These are phyloP conservation scores for Polypedilum vanderplanki DNA, from an alignment of 1,140 invertebrate genomes.

Conservation along the genomic window DNA sequence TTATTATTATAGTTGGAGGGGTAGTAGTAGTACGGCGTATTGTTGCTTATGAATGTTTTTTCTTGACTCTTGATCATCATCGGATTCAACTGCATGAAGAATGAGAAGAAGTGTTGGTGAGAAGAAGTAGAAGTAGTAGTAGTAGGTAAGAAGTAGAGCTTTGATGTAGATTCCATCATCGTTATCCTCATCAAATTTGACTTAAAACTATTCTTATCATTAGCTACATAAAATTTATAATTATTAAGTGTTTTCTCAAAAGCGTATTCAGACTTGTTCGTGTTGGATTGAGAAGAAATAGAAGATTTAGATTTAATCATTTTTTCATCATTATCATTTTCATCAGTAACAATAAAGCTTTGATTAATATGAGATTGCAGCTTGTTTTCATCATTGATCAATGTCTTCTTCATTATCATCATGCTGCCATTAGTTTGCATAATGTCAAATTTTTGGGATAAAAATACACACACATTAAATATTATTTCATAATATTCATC, in stretches of 20 bases:
- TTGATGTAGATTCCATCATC: constrained; percentile 28
- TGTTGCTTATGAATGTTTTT: neutral
- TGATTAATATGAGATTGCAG: constrained; percentile 28
- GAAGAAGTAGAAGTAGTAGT: too few relatives aligned
- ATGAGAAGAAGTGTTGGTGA: neutral
- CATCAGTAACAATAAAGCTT: constrained; percentile 26
- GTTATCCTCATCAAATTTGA: neutral
- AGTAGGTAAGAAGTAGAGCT: constrained; percentile 14
- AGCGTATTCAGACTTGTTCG: constrained; percentile 28
- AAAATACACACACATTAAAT: constrained; percentile 27
- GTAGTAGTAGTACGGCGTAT: neutral
- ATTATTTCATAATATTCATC: constrained; percentile 28
- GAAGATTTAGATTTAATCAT: constrained; percentile 1
- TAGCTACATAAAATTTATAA: constrained; percentile 24
- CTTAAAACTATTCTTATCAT: constrained; percentile 25
- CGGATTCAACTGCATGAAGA: constrained; percentile 21
- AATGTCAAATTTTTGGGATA: constrained; percentile 28
- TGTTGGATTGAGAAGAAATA: constrained; percentile 27
- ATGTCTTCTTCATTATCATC: neutral
- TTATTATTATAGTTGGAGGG: neutral
- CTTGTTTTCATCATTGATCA: neutral
- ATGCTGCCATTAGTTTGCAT: neutral
- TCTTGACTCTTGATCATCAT: neutral
- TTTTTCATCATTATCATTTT: neutral
- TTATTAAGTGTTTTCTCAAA: constrained; percentile 28